These are phyloP conservation scores for Psephotus haematonotus DNA, from an alignment of 2,113 vertebrate species.

Conservation along the genomic window DNA sequence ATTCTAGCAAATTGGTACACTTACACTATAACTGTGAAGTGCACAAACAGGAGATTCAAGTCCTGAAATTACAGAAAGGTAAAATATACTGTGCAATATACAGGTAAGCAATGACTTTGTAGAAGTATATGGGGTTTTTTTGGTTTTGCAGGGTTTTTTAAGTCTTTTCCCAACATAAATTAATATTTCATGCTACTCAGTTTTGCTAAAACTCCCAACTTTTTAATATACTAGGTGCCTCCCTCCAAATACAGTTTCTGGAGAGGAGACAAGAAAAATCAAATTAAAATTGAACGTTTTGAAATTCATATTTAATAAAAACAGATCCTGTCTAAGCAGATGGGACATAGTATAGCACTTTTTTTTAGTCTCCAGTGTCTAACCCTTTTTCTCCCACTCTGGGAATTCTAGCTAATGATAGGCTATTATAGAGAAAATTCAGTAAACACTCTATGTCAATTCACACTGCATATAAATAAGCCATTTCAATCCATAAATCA, in stretches of 20 bases:
- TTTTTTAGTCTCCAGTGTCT: background rate
- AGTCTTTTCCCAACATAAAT: background rate
- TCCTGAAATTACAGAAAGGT: background rate
- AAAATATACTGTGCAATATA: background rate
- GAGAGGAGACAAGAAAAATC: background rate
- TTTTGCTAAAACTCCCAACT: background rate
- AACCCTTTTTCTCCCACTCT: constrained; percentile 12
- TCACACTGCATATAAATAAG: constrained; percentile 62
- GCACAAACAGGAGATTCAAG: background rate
- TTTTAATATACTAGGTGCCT: background rate
- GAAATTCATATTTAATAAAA: constrained; percentile 68
- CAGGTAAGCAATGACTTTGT: background rate
- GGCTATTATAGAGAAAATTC: constrained; percentile 46
- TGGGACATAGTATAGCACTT: constrained; percentile 30
- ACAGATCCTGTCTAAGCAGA: background rate
- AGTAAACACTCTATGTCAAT: constrained; percentile 66
- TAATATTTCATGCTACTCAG: background rate
- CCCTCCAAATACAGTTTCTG: background rate
- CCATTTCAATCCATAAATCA: constrained; percentile 62
- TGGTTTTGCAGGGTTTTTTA: fast-evolving
- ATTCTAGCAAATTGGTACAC: background rate
- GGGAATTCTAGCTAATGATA: constrained; percentile 56
- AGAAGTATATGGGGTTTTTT: background rate
- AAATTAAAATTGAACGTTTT: constrained; percentile 41
- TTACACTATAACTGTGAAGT: background rate